Percentiles rank a stretch among this genome's conserved stretches.
Evolutionary conservation across 2,888 invertebrate species (phyloP).

Genomic region (Cotesia congregata): DNA sequence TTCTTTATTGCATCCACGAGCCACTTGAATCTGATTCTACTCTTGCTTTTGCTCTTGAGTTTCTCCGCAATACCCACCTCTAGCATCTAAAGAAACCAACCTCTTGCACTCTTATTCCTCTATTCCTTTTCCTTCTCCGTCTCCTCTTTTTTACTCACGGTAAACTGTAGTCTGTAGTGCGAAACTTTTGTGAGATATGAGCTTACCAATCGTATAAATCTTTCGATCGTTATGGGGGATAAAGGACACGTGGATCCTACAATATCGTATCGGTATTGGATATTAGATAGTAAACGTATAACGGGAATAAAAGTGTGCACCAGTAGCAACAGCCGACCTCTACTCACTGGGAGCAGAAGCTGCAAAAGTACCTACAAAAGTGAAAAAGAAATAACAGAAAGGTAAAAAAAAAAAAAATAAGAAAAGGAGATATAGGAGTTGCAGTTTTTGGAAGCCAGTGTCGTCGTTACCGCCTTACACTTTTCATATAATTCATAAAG

Average conservation of each 20-base stretch:
- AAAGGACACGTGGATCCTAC: conserved; percentile 32
- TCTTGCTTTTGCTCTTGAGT: background rate
- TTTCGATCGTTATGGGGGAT: conserved; percentile 46
- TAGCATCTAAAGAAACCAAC: conserved; percentile 9
- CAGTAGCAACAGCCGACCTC: background rate
- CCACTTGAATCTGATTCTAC: conserved; percentile 32
- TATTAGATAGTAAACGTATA: conserved; percentile 6
- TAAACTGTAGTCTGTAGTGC: conserved; percentile 28
- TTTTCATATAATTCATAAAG: conserved; percentile 44
- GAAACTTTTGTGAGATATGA: conserved; percentile 48
- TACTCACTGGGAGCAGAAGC: background rate
- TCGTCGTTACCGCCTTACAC: conserved; percentile 17
- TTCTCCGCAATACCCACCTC: background rate
- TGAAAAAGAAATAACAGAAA: conserved; percentile 1
- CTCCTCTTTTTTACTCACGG: background rate
- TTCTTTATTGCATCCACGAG: conserved; percentile 41
- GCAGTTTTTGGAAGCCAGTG: conserved; percentile 14
- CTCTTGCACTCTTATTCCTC: background rate
- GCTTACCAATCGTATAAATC: conserved; percentile 49
- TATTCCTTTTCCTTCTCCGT: background rate
- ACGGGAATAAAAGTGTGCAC: background rate
- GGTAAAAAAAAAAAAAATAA: background rate
- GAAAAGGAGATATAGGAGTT: conserved; percentile 16
- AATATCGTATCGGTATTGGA: conserved; percentile 27
- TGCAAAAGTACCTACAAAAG: background rate